These are phyloP conservation scores for Tetrao urogallus DNA, from an alignment of 2,113 vertebrate species.

Conservation along the genomic window DNA sequence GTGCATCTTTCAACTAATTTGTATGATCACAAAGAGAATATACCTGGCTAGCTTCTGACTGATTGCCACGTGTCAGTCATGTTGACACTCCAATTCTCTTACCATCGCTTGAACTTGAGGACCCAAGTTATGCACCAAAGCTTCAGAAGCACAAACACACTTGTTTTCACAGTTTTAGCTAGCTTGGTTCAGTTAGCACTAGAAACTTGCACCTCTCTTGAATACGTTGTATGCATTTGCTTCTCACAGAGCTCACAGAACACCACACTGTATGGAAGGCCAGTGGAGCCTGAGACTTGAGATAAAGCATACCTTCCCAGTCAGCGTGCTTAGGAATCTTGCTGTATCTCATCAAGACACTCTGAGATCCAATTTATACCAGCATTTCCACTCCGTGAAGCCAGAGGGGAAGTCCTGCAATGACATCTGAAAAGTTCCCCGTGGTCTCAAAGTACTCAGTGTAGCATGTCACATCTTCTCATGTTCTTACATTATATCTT, in stretches of 20 bases:
- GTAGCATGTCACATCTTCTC: not conserved
- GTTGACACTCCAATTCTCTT: not conserved
- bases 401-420: not conserved
- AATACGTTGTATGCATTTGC: accelerated
- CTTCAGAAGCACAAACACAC: not conserved
- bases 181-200: not conserved
- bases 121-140: accelerated
- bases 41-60: not conserved
- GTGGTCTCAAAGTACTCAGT: accelerated
- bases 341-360: not conserved
- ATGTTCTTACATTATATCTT: not conserved
- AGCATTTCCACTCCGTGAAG: not conserved
- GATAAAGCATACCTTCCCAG: not conserved
- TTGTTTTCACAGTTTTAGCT: not conserved
- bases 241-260: not conserved
- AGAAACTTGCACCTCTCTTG: not conserved
- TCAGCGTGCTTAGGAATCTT: accelerated
- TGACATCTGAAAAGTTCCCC: not conserved
- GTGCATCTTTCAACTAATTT: not conserved
- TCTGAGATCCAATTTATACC: not conserved
- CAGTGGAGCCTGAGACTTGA: not conserved
- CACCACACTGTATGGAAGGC: accelerated
- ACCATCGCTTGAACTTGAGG: not conserved
- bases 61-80: not conserved
- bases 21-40: not conserved